Conservation (phyloP, 2,888 invertebrate species). For the Heteropelma amictum region DNA sequence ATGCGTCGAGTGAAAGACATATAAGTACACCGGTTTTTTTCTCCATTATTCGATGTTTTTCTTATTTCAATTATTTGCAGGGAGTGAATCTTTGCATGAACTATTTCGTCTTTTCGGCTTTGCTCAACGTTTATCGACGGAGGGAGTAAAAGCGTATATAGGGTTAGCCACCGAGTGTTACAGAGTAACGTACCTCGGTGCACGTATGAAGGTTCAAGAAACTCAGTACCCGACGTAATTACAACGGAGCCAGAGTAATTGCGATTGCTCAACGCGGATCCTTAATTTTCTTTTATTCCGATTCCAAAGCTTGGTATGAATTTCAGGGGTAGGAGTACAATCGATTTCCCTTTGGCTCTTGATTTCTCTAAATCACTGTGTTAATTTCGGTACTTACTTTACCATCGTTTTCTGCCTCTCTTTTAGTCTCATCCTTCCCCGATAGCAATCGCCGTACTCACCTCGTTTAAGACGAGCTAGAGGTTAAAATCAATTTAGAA, state of each 20-base stretch:
- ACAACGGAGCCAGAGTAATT: constrained; percentile 30
- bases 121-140: constrained; percentile 1
- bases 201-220: constrained; percentile 27
- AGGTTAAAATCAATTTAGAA: constrained; percentile 40
- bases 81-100: no score
- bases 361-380: constrained; percentile 29
- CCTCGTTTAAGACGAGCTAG: constrained; percentile 30
- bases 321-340: background rate
- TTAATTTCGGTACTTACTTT: constrained; percentile 42
- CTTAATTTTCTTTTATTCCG: constrained; percentile 47
- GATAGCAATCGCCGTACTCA: constrained; percentile 47
- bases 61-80: no score
- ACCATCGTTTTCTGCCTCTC: constrained; percentile 3
- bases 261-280: constrained; percentile 36
- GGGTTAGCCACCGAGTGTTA: constrained; percentile 29
- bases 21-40: no score
- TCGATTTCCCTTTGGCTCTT: constrained; percentile 42
- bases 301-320: constrained; percentile 12
- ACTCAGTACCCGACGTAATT: constrained; percentile 53
- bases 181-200: constrained; percentile 18
- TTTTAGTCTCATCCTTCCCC: constrained; percentile 13
- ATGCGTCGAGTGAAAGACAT: no score
- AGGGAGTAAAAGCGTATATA: background rate
- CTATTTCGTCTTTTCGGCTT: constrained; percentile 18
- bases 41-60: no score